Conservation (phyloP, 2,888 invertebrate species). For the Nasonia oneida region DNA sequence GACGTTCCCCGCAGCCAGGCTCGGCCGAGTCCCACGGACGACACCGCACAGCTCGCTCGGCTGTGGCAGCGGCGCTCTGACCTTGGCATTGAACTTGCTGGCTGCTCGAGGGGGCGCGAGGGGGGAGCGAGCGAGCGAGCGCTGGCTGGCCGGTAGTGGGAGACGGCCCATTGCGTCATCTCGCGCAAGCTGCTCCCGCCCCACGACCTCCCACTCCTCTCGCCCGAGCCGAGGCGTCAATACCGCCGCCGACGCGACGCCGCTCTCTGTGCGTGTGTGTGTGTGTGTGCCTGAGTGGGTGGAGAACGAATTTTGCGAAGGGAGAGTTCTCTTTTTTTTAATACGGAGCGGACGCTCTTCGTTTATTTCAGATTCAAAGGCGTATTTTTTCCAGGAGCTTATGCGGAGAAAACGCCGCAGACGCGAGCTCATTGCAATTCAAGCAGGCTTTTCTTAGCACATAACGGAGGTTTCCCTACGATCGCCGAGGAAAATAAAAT, state of each 20-base stretch:
- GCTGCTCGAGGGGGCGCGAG: conserved; percentile 46
- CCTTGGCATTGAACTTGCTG: conserved; percentile 79
- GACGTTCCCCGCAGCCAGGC: conserved; percentile 64
- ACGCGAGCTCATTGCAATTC: not conserved
- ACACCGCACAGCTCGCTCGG: conserved; percentile 64
- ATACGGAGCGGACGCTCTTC: too few relatives aligned
- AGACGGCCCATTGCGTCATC: conserved; percentile 73
- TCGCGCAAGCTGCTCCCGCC: conserved; percentile 72
- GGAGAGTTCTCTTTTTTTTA: not conserved
- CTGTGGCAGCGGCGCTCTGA: conserved; percentile 72
- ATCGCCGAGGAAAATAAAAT: not conserved
- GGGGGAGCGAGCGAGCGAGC: conserved; percentile 15
- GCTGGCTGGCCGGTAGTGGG: conserved; percentile 43
- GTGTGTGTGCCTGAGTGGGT: too few relatives aligned
- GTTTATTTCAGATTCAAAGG: too few relatives aligned
- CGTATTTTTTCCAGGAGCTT: not conserved
- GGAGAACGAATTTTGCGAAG: not conserved
- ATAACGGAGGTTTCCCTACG: not conserved
- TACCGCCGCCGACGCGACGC: conserved; percentile 4
- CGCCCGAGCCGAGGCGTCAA: conserved; percentile 31
- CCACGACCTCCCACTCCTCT: conserved; percentile 19
- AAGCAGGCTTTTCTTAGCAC: not conserved
- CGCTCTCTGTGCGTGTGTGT: too few relatives aligned
- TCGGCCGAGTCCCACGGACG: conserved; percentile 72
- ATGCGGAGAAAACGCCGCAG: not conserved